A percentile compares a stretch with the other conserved stretches of the same genome.
phyloP scores from a whole-genome alignment of 2,113 vertebrate species.

The Epinephelus fuscoguttatus region DNA sequence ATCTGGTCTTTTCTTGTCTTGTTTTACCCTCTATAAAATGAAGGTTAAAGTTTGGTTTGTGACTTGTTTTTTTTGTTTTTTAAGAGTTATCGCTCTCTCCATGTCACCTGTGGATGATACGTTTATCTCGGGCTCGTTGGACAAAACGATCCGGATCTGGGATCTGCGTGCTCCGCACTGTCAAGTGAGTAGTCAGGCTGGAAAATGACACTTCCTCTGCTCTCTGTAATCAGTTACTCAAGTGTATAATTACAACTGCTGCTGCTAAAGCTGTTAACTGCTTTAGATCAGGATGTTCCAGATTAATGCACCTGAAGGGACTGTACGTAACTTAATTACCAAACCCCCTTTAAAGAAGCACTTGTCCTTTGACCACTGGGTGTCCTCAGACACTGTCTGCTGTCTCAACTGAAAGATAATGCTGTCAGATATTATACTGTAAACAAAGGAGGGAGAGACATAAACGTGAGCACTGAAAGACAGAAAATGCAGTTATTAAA shows the following conservation, averaged over 20 bases:
- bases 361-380: conserved; percentile 38
- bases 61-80: background rate
- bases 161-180: conserved; percentile 96
- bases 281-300: background rate
- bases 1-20: background rate
- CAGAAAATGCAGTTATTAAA: background rate
- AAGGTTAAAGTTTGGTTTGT: background rate
- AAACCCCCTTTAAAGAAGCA: background rate
- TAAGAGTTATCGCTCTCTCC: conserved; percentile 94
- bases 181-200: conserved; percentile 84
- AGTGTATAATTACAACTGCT: conserved; percentile 28
- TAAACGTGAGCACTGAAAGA: background rate
- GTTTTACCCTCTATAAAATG: background rate
- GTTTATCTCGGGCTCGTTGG: conserved; percentile 97
- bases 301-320: background rate
- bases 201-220: conserved; percentile 25
- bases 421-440: background rate
- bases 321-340: background rate
- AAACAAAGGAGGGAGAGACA: background rate
- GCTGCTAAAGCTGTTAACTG: background rate
- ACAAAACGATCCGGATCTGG: conserved; percentile 98
- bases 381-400: conserved; percentile 35
- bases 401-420: background rate
- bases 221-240: background rate
- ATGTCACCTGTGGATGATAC: conserved; percentile 98